Evolutionary conservation across 2,888 invertebrate species (phyloP), one percentile per base, ranked within the genome.

Genomic region (Folsomia candida): DNA sequence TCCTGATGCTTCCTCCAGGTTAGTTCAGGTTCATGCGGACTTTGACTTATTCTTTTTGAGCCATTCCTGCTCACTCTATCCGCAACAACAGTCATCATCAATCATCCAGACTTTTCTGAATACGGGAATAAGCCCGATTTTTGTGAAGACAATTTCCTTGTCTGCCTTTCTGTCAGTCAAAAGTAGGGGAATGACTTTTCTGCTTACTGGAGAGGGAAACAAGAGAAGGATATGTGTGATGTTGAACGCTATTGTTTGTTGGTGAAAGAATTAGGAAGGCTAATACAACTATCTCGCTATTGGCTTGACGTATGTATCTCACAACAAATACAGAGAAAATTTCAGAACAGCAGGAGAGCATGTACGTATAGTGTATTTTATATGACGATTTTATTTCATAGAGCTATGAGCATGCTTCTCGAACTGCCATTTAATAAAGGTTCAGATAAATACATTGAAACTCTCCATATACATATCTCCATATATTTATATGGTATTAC

Each of bases 1-100:
- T 20, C 59, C 62, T 18, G 72, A 71, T 24, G n/a, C 70, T 67
- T 65, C 65, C 37, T 61, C 72, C 61, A 69, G 74, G 76, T 76
- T 11, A 14, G 29, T 26, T 37, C 37, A 9, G n/a, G n/a, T n/a
- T n/a, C n/a, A n/a, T 37, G 37, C 37, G 37, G 54, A 28, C 25
- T 68, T 68, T 63, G 24, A 62, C 63, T 60, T 22, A 14, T 24
- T 25, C 24, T 47, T 68, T 28, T 59, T 29, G 26, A 54, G 27
- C 47, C 25, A 26, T 67, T 29, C 37, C 58, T 67, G 51, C 54
- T 24, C n/a, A 28, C 62, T 29, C 37, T 2, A 22, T 54, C 4
- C 68, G 51, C 4, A 22, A 62, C 1, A 51, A 24, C 61, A 24
- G 2, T 58, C 29, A 58, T 58, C 54, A 59, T 59, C 27, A n/a